Evolutionary conservation across 2,797 vertebrate species (phyloP).

Genomic region (Ctenosaura bakeri): DNA sequence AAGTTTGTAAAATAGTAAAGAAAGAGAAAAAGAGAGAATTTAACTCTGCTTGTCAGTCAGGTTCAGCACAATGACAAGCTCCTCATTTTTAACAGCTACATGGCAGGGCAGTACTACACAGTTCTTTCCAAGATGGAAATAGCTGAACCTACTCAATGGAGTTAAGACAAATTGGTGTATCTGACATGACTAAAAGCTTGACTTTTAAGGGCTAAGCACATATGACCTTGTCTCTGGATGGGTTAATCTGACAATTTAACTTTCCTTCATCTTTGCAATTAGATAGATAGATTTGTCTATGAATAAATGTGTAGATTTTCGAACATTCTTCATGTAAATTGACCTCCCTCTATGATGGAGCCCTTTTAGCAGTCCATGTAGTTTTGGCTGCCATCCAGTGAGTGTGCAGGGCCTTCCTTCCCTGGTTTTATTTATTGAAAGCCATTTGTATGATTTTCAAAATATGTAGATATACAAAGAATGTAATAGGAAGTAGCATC

Average conservation of each 20-base stretch:
- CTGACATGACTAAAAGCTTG: neutral
- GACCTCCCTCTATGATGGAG: neutral
- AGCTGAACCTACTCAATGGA: neutral
- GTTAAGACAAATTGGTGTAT: neutral
- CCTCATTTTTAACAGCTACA: neutral
- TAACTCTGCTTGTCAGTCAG: neutral
- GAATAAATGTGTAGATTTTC: neutral
- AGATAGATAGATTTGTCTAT: neutral
- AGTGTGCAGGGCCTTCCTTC: neutral
- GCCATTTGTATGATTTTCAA: neutral
- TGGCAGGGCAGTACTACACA: neutral
- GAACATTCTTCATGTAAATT: neutral
- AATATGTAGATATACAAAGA: neutral
- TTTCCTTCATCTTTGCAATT: neutral
- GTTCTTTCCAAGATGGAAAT: neutral
- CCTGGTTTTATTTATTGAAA: neutral
- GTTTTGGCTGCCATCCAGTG: neutral
- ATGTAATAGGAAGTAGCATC: neutral
- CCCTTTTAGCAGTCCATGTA: neutral
- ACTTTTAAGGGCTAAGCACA: neutral
- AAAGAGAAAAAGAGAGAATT: neutral
- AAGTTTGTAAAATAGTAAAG: neutral
- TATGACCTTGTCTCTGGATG: neutral
- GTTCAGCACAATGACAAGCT: too few relatives aligned
- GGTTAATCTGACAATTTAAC: neutral